Conservation (phyloP, 2,113 vertebrate species). For the Epinephelus lanceolatus region DNA sequence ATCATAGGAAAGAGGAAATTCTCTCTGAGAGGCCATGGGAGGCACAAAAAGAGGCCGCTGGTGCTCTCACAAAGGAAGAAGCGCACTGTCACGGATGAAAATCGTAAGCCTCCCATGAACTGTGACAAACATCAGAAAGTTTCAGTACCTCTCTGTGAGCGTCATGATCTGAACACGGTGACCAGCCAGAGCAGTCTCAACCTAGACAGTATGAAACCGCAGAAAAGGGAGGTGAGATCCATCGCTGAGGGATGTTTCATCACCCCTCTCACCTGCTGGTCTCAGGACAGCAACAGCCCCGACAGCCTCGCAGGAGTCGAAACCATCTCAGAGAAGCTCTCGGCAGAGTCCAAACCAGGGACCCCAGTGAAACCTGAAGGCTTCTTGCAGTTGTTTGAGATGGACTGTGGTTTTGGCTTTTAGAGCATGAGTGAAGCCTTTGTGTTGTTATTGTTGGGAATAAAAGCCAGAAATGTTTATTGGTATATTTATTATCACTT, state of each 20-base stretch:
- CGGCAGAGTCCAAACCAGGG: conserved; percentile 24
- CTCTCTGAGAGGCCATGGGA: conserved; percentile 24
- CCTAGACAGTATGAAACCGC: not conserved
- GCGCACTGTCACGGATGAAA: conserved; percentile 47
- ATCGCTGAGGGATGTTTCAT: conserved; percentile 43
- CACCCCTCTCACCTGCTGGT: conserved; percentile 73
- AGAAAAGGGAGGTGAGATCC: conserved; percentile 7
- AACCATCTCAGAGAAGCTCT: conserved; percentile 46
- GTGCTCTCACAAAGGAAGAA: conserved; percentile 62
- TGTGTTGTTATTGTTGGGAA: not conserved
- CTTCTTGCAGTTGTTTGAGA: conserved; percentile 82
- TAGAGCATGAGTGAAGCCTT: conserved; percentile 21
- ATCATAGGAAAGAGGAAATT: conserved; percentile 39
- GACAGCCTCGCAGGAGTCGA: conserved; percentile 38
- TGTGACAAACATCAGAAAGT: conserved; percentile 28
- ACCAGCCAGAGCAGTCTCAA: not conserved
- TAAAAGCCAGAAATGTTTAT: conserved; percentile 8
- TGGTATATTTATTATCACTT: conserved; percentile 3
- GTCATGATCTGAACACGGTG: not conserved
- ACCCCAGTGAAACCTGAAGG: conserved; percentile 32
- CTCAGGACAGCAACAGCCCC: conserved; percentile 75
- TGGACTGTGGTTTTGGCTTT: conserved; percentile 49
- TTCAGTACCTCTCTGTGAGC: conserved; percentile 22
- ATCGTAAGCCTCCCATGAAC: conserved; percentile 24
- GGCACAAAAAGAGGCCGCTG: conserved; percentile 66